Conservation (phyloP, 1,140 invertebrate species). For the Sogatella furcifera region DNA sequence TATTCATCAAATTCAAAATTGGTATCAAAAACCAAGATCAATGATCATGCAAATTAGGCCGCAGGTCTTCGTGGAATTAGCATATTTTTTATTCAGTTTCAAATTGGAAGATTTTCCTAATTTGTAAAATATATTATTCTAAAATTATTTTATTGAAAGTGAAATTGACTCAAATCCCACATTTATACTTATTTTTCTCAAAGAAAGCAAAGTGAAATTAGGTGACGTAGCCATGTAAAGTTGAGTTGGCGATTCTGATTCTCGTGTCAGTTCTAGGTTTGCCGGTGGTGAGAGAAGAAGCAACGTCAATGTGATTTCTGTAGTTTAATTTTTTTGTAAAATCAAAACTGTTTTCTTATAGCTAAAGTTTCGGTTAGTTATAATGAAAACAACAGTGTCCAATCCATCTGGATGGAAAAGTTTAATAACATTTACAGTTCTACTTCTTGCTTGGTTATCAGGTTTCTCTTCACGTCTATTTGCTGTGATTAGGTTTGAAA, state of each 20-base stretch:
- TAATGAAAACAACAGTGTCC: slow-evolving; percentile 14
- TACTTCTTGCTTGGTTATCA: slow-evolving; percentile 90
- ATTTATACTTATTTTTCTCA: too few species aligned
- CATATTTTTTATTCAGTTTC: too few species aligned
- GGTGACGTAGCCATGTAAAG: background rate
- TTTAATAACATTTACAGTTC: slow-evolving; percentile 80
- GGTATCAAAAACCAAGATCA: too few species aligned
- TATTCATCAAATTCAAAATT: too few species aligned
- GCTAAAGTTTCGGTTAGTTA: background rate
- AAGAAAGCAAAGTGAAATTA: background rate
- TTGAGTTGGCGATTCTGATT: background rate
- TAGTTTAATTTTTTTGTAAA: background rate
- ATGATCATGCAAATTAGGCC: too few species aligned
- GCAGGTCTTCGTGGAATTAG: too few species aligned
- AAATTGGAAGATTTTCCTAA: too few species aligned
- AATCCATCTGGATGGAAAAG: slow-evolving; percentile 41
- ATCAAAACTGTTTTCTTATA: background rate
- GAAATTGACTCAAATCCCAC: too few species aligned
- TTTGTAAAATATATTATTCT: too few species aligned
- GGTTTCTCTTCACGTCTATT: slow-evolving; percentile 96
- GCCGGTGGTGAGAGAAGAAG: background rate
- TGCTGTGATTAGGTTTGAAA: slow-evolving; percentile 98
- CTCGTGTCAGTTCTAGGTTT: slow-evolving; percentile 3
- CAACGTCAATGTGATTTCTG: background rate
- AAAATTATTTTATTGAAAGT: too few species aligned